Base-by-base conservation (phyloP, 2,888 invertebrate species). In the Hypomecis atomaria region DNA sequence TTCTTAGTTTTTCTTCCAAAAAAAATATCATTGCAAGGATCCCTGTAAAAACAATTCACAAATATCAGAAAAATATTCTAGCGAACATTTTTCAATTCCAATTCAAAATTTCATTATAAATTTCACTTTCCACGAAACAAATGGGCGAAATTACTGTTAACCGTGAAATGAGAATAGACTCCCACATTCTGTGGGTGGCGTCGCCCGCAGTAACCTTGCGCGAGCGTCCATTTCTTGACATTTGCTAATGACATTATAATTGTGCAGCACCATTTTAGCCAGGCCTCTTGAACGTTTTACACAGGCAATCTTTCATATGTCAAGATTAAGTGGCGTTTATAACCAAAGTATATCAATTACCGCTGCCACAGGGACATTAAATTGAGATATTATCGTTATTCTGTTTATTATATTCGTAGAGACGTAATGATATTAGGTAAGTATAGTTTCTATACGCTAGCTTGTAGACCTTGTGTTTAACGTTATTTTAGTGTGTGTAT, bases 191-290 rank as follows among this genome's bases (percentile, higher is more conserved):
- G 73, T 67, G 72, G 71, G 70, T 73, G 75, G 73, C 74, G 10
- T 72, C 73, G 40, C 8, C 40, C 52, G 75, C 73, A 72, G 69
- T 76, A 73, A 71, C 82, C 81, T 83, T 79, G 79, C 68, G 66
- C 57, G 71, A 75, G 71, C 77, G 82, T 79, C 23, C 57, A 58
- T 42, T 48, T 47, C 74, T 74, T 84, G 81, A 81, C 83, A 85
- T 86, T 83, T 81, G 75, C 83, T 86, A 85, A 87, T 85, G 82
- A 79, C 77, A 77, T 80, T 83, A 81, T 86, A 86, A 87, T 86
- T 82, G 81, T 74, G 63, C 34, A 49, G 47, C 48, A 57, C 54
- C 59, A 63, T 61, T 66, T 53, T 52, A 57, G 33, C 37, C 42
- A 48, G 65, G 47, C 60, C 60, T 58, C 57, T 57, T 44, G 44